Conservation (phyloP, 2,888 invertebrate species). For the Thera britannica region DNA sequence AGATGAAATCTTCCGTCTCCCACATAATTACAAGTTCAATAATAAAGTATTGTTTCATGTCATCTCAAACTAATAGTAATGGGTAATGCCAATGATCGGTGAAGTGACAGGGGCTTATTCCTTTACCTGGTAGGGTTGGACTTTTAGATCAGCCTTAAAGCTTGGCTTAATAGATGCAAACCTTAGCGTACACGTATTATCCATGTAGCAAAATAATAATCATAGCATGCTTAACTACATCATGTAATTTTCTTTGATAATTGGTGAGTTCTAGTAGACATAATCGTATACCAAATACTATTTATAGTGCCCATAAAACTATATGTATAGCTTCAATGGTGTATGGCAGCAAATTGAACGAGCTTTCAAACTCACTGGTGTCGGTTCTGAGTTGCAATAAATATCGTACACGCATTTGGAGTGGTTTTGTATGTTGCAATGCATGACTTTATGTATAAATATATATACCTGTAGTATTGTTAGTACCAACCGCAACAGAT, state of each 20-base stretch:
- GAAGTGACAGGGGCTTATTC: no score
- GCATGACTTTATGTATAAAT: constrained; percentile 7
- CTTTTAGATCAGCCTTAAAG: not conserved
- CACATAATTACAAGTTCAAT: no score
- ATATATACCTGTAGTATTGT: not conserved
- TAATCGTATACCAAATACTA: not conserved
- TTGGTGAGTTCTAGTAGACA: not conserved
- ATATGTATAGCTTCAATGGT: constrained; percentile 3
- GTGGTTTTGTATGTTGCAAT: constrained; percentile 8
- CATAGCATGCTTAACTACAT: not conserved
- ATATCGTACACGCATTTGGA: constrained; percentile 8
- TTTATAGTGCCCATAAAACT: not conserved
- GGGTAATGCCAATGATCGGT: no score
- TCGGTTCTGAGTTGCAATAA: constrained; percentile 1
- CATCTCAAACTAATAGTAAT: no score
- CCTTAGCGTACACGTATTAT: not conserved
- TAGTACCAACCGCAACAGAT: not conserved
- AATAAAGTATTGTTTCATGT: no score
- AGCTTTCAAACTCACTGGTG: not conserved
- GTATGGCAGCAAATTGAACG: not conserved
- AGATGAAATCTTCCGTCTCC: no score
- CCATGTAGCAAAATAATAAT: not conserved
- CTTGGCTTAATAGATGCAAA: not conserved
- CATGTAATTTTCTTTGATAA: not conserved
- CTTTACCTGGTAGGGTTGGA: not conserved